Conservation (phyloP, 30 jellyfish, hydroid and myxozoan genomes). For the Chironex yamaguchii region DNA sequence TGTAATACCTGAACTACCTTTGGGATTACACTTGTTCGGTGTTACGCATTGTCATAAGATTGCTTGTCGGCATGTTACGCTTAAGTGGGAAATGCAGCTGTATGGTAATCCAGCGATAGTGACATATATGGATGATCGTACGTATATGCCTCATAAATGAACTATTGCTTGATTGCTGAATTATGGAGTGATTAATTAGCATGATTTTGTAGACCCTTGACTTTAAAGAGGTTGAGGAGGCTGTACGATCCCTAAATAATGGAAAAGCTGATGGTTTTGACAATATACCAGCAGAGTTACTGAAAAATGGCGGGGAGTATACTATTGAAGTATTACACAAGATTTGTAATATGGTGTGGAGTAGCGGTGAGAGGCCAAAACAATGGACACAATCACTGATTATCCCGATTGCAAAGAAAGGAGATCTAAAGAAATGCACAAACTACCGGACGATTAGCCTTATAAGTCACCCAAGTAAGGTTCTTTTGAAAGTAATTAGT, state of each 20-base stretch:
- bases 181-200: too few species aligned
- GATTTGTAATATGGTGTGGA: constrained; percentile 44
- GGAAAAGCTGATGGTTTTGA: constrained; percentile 71
- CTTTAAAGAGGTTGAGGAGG: constrained; percentile 49
- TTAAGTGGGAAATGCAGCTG: too few species aligned
- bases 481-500: constrained; percentile 24
- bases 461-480: constrained; percentile 65
- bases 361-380: constrained; percentile 56
- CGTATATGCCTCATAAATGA: too few species aligned
- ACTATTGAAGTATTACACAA: constrained; percentile 34
- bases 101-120: too few species aligned
- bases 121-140: too few species aligned
- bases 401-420: constrained; percentile 51
- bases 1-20: too few species aligned
- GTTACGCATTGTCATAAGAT: too few species aligned
- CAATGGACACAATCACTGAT: constrained; percentile 57
- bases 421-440: constrained; percentile 29
- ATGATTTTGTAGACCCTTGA: too few species aligned
- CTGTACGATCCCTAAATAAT: constrained; percentile 28
- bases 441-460: constrained; percentile 69
- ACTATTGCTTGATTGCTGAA: too few species aligned
- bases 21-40: too few species aligned
- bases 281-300: constrained; percentile 47
- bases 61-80: too few species aligned
- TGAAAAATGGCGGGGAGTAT: constrained; percentile 40